Conservation (phyloP, 2,888 invertebrate species). For the Thereva unica region DNA sequence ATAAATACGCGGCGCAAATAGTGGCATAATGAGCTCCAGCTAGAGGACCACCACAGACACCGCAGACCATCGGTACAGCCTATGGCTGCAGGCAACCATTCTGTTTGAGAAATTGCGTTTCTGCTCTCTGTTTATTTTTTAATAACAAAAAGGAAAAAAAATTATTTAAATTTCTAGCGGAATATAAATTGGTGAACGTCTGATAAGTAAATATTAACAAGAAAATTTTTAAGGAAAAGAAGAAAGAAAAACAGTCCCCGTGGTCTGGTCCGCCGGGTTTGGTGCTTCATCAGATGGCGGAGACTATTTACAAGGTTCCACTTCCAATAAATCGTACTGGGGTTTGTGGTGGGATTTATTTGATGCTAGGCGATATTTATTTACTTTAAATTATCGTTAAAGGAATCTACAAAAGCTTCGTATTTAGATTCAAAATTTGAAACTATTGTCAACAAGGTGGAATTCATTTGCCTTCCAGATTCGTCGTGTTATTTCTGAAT, state of each 20-base stretch:
- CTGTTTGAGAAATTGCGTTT: slow-evolving; percentile 29
- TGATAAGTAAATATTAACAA: slow-evolving; percentile 32
- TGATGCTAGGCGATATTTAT: slow-evolving; percentile 21
- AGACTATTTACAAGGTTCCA: slow-evolving; percentile 27
- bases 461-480: too few species aligned
- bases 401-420: not conserved
- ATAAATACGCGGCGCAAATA: slow-evolving; percentile 40
- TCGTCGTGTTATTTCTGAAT: too few species aligned
- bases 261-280: not conserved
- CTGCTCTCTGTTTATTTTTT: slow-evolving; percentile 24
- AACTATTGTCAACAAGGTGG: too few species aligned
- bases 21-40: slow-evolving; percentile 39
- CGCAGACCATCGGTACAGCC: not conserved
- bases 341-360: slow-evolving; percentile 12
- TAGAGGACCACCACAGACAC: slow-evolving; percentile 21
- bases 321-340: slow-evolving; percentile 7
- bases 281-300: not conserved
- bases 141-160: slow-evolving; percentile 25
- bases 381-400: slow-evolving; percentile 33
- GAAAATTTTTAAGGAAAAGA: slow-evolving; percentile 3
- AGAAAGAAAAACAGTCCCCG: slow-evolving; percentile 17
- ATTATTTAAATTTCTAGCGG: slow-evolving; percentile 34
- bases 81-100: slow-evolving; percentile 15
- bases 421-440: too few species aligned
- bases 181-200: slow-evolving; percentile 33